phyloP scores from a whole-genome alignment of 1,140 invertebrate species.

The Drosophila sucinea region DNA sequence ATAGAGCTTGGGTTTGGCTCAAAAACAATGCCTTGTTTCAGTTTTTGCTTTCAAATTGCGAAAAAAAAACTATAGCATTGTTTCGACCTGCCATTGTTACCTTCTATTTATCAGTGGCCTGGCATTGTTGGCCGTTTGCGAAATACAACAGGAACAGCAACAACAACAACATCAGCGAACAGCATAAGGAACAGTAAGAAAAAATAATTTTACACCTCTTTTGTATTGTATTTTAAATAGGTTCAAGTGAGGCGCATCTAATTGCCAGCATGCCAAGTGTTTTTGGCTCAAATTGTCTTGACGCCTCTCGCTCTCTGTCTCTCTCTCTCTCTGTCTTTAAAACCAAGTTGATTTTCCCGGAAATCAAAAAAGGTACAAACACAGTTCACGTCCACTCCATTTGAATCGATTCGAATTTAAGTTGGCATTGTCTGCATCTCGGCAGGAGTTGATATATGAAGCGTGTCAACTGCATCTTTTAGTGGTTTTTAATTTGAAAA shows the following conservation, averaged over 20 bases:
- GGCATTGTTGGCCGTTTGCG: conserved; percentile 72
- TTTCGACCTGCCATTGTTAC: conserved; percentile 65
- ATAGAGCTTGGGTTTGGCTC: background rate
- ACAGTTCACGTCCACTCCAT: conserved; percentile 1
- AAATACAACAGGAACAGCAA: conserved; percentile 41
- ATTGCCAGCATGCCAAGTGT: conserved; percentile 77
- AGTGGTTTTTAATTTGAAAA: conserved; percentile 81
- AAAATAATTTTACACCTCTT: conserved; percentile 75
- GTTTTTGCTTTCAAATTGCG: conserved; percentile 52
- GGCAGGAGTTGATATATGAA: conserved; percentile 68
- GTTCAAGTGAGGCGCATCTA: conserved; percentile 80
- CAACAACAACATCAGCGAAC: background rate
- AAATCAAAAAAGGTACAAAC: conserved; percentile 70
- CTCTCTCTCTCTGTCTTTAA: background rate
- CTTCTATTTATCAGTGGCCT: conserved; percentile 58
- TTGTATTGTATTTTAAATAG: conserved; percentile 82
- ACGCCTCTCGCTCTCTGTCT: conserved; percentile 37
- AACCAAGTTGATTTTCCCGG: conserved; percentile 59
- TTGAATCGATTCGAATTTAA: too few relatives aligned
- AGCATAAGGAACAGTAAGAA: conserved; percentile 29
- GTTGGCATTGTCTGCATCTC: conserved; percentile 9
- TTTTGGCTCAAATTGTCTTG: conserved; percentile 61
- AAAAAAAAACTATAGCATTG: conserved; percentile 61
- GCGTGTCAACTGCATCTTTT: conserved; percentile 77
- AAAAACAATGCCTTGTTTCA: conserved; percentile 8